A percentile compares a stretch with the other conserved stretches of the same genome.
These are phyloP conservation scores for Cryptocephalus primarius DNA, from an alignment of 2,888 invertebrate genomes.

Conservation along the genomic window DNA sequence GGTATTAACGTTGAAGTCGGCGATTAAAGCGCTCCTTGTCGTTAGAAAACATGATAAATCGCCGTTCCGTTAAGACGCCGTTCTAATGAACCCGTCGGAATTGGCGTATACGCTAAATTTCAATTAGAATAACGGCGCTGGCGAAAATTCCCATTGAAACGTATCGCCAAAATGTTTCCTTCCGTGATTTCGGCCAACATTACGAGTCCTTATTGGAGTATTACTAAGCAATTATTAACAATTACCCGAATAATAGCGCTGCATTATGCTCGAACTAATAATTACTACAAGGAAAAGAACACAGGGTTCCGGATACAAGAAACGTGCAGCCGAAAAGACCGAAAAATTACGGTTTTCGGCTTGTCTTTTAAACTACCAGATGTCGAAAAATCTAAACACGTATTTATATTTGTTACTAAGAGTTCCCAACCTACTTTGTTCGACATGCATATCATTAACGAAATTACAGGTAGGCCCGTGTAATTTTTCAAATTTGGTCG, in stretches of 20 bases:
- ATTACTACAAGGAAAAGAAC: slow-evolving; percentile 4
- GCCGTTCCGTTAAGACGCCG: too few relatives aligned
- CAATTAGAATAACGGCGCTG: too few relatives aligned
- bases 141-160: too few relatives aligned
- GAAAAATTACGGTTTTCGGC: slow-evolving; percentile 19
- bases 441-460: slow-evolving; percentile 28
- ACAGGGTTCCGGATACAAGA: slow-evolving; percentile 12
- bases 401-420: slow-evolving; percentile 17
- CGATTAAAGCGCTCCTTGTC: too few relatives aligned
- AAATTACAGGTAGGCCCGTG: slow-evolving; percentile 25
- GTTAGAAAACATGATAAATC: too few relatives aligned
- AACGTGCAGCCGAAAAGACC: slow-evolving; percentile 11
- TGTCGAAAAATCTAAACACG: slow-evolving; percentile 23
- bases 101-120: too few relatives aligned
- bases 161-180: neutral
- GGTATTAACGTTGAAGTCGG: too few relatives aligned
- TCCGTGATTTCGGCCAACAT: neutral
- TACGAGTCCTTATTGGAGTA: neutral
- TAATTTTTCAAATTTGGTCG: slow-evolving; percentile 29
- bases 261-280: slow-evolving; percentile 5
- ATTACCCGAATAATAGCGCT: slow-evolving; percentile 6
- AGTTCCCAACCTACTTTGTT: slow-evolving; percentile 24
- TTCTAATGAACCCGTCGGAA: too few relatives aligned
- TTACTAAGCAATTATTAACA: neutral
- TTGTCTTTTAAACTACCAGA: slow-evolving; percentile 17